Evolutionary conservation across 2,797 vertebrate species (phyloP), one percentile per base, ranked within the genome.

Genomic region (Mionectes olivaceus): DNA sequence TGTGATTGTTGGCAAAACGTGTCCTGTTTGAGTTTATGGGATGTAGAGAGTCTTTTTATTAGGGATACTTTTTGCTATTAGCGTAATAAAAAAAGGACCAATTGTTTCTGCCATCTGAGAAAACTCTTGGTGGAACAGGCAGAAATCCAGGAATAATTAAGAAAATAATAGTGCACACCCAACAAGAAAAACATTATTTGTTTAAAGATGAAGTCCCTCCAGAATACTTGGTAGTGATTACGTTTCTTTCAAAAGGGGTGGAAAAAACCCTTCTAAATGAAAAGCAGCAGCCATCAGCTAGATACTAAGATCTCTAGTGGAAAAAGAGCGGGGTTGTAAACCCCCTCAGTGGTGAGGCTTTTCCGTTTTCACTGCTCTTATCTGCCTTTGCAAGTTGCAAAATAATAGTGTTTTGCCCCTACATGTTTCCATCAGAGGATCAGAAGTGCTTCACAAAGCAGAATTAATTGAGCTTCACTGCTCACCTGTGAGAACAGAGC

Each of bases 131-230:
- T 96, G 96, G 93, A 97, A 92, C 87, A 94, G 96, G 95, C 95
- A 96, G 85, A 95, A 97, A 95, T 95, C 95, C 97, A 98, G 95
- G 90, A 96, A 95, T 97, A 97, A 97, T 97, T 96, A 97, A 96
- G 96, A 95, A 95, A 96, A 95, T 97, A 96, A 97, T 84, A 96
- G 91, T 60, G 93, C 79, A 96, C 95, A 96, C 93, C 93, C 94
- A 97, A 93, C 47, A 96, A 97, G 93, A 87, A 96, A 97, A 97
- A 97, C 95, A 96, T 56, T 76, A 84, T 53, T 67, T 96, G 88
- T 96, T 97, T 96, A 95, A 96, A 97, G 93, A 97, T 77, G 76
- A 96, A 96, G 95, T 97, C 95, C 69, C 88, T 93, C 76, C 79
- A 96, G 94, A 95, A 92, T n/a, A 91, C 83, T 95, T 83, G 87